Evolutionary conservation across 2,888 invertebrate genomes (phyloP).

Genomic region (Ischnura elegans): DNA sequence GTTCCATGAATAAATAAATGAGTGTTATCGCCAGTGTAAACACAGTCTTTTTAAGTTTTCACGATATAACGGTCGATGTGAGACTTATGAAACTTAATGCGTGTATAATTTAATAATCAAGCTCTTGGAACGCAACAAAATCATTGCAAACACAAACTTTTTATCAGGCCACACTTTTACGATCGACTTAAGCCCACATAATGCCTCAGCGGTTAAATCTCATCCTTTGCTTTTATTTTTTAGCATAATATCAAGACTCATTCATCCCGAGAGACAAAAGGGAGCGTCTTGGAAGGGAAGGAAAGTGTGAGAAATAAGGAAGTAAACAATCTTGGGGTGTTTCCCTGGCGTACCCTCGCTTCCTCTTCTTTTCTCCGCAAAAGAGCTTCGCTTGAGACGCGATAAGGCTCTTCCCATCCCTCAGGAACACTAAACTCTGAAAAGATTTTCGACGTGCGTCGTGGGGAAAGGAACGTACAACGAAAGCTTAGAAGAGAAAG

Average conservation of each 20-base stretch:
- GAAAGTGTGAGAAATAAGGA: not conserved
- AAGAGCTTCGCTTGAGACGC: not conserved
- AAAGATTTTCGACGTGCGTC: not conserved
- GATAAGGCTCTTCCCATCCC: not conserved
- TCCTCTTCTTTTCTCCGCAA: not conserved
- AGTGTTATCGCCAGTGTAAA: not conserved
- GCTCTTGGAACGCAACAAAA: not conserved
- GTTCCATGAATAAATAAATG: not conserved
- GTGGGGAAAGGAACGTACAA: not conserved
- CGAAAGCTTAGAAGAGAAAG: not conserved
- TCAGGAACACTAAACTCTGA: not conserved
- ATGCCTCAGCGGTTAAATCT: not conserved
- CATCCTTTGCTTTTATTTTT: not conserved
- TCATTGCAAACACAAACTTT: not conserved
- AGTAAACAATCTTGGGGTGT: not conserved
- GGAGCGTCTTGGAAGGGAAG: not conserved
- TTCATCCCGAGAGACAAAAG: constrained; percentile 3
- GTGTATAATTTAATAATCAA: not conserved
- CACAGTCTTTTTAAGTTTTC: not conserved
- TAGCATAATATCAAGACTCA: not conserved
- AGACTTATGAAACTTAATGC: not conserved
- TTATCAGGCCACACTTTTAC: not conserved
- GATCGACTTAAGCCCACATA: not conserved
- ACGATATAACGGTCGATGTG: not conserved
- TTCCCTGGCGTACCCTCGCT: not conserved